phyloP scores from a whole-genome alignment of 2,113 vertebrate genomes.

The Danionella cerebrum region DNA sequence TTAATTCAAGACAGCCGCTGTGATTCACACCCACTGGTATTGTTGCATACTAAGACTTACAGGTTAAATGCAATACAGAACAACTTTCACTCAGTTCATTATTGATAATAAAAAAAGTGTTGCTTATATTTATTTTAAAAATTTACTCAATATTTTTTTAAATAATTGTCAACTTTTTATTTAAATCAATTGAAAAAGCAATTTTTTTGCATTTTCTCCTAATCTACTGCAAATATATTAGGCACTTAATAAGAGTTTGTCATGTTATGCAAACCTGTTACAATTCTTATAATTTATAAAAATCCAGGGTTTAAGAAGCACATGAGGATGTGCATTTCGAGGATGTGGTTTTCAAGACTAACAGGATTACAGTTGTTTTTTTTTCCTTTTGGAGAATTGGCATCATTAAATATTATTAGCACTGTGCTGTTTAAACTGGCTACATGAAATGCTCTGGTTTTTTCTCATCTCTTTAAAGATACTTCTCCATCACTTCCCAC shows the following conservation, averaged over 20 bases:
- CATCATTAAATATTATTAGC: slow-evolving; percentile 39
- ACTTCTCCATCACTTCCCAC: slow-evolving; percentile 12
- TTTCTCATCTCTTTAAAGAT: slow-evolving; percentile 45
- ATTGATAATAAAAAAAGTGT: no score
- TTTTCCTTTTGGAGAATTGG: slow-evolving; percentile 41
- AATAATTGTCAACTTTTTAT: no score
- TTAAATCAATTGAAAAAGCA: no score
- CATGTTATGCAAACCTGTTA: slow-evolving; percentile 44
- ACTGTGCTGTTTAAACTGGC: slow-evolving; percentile 42
- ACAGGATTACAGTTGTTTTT: slow-evolving; percentile 55
- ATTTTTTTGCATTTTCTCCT: slow-evolving; percentile 51
- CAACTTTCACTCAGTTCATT: no score
- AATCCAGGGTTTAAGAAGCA: slow-evolving; percentile 50
- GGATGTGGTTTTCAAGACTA: slow-evolving; percentile 56
- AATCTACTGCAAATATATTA: slow-evolving; percentile 56
- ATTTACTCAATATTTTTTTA: no score
- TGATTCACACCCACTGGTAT: no score
- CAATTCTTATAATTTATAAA: slow-evolving; percentile 55
- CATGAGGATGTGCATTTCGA: slow-evolving; percentile 51
- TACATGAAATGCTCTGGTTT: slow-evolving; percentile 33
- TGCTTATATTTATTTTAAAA: no score
- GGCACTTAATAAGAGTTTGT: slow-evolving; percentile 52
- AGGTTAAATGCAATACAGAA: no score
- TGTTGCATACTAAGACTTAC: no score
- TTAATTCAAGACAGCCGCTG: no score